Evolutionary conservation across 1,140 invertebrate species (phyloP).

Genomic region (Drosophila yakuba): DNA sequence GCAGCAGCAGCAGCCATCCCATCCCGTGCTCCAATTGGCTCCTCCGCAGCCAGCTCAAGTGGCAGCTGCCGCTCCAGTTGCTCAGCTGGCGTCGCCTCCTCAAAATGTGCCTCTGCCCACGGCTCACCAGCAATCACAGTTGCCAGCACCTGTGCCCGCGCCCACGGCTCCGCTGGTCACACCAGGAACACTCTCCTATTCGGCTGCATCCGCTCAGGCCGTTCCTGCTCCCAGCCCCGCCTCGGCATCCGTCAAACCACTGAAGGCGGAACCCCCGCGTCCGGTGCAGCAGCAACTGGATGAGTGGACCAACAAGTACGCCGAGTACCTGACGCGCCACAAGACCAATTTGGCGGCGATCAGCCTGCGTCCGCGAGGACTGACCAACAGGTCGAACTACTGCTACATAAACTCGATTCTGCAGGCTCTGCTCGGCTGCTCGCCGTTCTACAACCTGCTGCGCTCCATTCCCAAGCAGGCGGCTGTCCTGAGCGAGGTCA

Average conservation of each 20-base stretch:
- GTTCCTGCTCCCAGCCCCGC: conserved; percentile 49
- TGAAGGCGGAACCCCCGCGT: conserved; percentile 50
- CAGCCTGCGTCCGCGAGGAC: conserved; percentile 92
- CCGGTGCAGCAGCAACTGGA: conserved; percentile 65
- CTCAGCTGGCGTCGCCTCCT: conserved; percentile 22
- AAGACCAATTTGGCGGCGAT: conserved; percentile 90
- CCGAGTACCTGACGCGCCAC: conserved; percentile 90
- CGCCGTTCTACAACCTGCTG: conserved; percentile 96
- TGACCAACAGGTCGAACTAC: conserved; percentile 96
- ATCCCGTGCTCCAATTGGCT: conserved; percentile 34
- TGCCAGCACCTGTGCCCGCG: conserved; percentile 64
- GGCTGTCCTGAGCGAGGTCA: conserved; percentile 87
- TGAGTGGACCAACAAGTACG: conserved; percentile 84
- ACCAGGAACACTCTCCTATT: conserved; percentile 81
- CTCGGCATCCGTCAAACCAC: conserved; percentile 46
- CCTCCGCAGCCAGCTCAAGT: conserved; percentile 35
- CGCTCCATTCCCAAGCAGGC: conserved; percentile 88
- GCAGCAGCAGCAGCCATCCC: conserved; percentile 27
- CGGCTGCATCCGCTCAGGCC: conserved; percentile 80
- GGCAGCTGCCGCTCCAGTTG: conserved; percentile 2
- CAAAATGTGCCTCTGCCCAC: conserved; percentile 26
- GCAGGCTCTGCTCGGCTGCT: conserved; percentile 95
- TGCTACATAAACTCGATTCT: conserved; percentile 98
- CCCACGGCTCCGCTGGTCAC: conserved; percentile 69
- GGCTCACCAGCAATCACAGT: conserved; percentile 65